Evolutionary conservation across 2,888 invertebrate species (phyloP).

Genomic region (Drosophila nr. perissopoda): DNA sequence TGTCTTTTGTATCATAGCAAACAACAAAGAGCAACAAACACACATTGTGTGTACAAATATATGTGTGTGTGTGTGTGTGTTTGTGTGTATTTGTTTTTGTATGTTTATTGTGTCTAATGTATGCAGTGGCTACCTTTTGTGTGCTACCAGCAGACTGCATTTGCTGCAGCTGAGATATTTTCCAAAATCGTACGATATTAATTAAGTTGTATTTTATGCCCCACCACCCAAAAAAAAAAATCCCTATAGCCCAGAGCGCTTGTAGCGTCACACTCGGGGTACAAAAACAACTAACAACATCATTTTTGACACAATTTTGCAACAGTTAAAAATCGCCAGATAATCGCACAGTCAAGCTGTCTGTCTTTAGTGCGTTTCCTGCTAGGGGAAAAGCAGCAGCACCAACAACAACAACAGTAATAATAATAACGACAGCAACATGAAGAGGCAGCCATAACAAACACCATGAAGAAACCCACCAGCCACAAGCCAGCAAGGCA

Average conservation of each 20-base stretch:
- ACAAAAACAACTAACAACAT: constrained; percentile 63
- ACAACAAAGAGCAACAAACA: constrained; percentile 25
- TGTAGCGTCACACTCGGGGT: constrained; percentile 30
- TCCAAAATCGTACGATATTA: constrained; percentile 62
- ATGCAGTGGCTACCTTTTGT: constrained; percentile 54
- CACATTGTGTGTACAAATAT: neutral
- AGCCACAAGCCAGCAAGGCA: constrained; percentile 19
- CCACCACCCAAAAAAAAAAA: constrained; percentile 5
- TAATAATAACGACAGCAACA: constrained; percentile 45
- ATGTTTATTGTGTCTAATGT: constrained; percentile 48
- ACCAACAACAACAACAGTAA: constrained; percentile 16
- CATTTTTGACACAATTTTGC: constrained; percentile 77
- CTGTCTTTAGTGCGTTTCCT: constrained; percentile 38
- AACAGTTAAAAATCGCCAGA: constrained; percentile 65
- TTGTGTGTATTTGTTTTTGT: constrained; percentile 25
- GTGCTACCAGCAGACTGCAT: constrained; percentile 40
- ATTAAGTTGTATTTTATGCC: constrained; percentile 65
- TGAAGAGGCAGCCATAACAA: constrained; percentile 67
- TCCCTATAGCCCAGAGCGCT: neutral
- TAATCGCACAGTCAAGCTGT: constrained; percentile 40
- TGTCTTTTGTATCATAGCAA: constrained; percentile 50
- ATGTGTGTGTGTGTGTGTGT: constrained; percentile 8
- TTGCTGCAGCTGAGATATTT: constrained; percentile 44
- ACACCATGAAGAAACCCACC: constrained; percentile 60
- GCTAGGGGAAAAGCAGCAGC: constrained; percentile 15